Conservation (phyloP, 2,888 invertebrate genomes). For the Machimus atricapillus region DNA sequence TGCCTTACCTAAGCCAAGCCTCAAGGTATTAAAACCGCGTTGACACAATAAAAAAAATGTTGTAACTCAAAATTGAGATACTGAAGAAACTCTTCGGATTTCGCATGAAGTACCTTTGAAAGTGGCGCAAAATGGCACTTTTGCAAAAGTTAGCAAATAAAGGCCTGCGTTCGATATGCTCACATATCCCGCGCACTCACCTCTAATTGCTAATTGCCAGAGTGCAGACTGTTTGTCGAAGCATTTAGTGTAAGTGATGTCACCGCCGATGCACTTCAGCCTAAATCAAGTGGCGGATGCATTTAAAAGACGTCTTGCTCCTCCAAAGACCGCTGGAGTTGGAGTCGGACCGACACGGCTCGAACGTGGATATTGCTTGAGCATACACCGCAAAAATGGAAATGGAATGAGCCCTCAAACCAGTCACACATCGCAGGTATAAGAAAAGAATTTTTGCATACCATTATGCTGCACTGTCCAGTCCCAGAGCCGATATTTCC, state of each 20-base stretch:
- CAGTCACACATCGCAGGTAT: background rate
- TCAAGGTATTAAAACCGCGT: background rate
- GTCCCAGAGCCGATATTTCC: background rate
- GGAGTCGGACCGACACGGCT: background rate
- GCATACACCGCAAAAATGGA: background rate
- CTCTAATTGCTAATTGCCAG: constrained; percentile 55
- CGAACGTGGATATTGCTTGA: background rate
- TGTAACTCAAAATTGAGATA: background rate
- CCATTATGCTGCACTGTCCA: background rate
- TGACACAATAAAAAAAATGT: background rate
- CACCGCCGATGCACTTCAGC: constrained; percentile 22
- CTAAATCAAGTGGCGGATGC: constrained; percentile 30
- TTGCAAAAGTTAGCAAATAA: constrained; percentile 30
- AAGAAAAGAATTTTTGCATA: background rate
- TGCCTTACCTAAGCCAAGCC: background rate
- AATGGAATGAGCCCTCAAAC: background rate
- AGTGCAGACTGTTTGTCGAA: constrained; percentile 55
- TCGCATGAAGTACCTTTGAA: background rate
- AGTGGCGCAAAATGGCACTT: constrained; percentile 18
- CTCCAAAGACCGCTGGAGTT: background rate
- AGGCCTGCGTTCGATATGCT: constrained; percentile 3
- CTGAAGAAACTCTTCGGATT: background rate
- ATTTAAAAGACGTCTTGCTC: constrained; percentile 5
- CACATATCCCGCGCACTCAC: constrained; percentile 12
- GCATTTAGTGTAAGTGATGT: constrained; percentile 45